Base-by-base conservation (phyloP, 2,888 invertebrate species). In the Athetis lepigone region DNA sequence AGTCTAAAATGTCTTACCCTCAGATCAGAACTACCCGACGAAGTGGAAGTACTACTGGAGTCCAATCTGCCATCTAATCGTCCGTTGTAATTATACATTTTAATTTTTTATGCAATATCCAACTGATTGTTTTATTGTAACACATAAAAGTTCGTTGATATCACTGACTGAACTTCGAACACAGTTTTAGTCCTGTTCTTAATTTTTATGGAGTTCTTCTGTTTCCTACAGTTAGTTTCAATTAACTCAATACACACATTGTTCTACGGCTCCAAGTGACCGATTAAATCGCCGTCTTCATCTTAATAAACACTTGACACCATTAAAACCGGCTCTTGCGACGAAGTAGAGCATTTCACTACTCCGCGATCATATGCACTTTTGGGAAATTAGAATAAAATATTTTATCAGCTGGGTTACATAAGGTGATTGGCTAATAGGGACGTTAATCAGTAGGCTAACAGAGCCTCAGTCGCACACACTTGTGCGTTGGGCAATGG, bases 1-100 rank as follows among this genome's bases (percentile, higher is more conserved):
- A 21, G 8, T 19, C 25, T n/a, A 6, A 52, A 54, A 85, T n/a
- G n/a, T n/a, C 81, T 88, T 89, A 95, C 94, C 92, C 90, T 86
- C 39, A 92, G 78, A 76, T 94, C 93, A 1, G 94, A 92, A 69
- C 90, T 91, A 25, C 92, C 93, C 23, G 93, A 94, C 3, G 94
- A 93, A 0, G 93, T 92, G 1, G 94, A 93, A 18, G 88, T 91
- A 72, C 90, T 92, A 79, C 89, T 88, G 75, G 87, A 88, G 37
- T 88, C 88, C 65, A 90, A 75, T n/a, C 89, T 88, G 75, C 86
- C 86, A 39, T 88, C 88, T 65, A 90, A 76, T n/a, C 89, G 87
- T 67, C 87, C 87, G 77, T 88, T 89, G 68, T 87, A 89, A 81
- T 69, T 69, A 18, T 90, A 85, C 88, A 88, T 88, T 61, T 70